phyloP scores from a whole-genome alignment of 1,140 invertebrate species.

The Babylonia areolata region DNA sequence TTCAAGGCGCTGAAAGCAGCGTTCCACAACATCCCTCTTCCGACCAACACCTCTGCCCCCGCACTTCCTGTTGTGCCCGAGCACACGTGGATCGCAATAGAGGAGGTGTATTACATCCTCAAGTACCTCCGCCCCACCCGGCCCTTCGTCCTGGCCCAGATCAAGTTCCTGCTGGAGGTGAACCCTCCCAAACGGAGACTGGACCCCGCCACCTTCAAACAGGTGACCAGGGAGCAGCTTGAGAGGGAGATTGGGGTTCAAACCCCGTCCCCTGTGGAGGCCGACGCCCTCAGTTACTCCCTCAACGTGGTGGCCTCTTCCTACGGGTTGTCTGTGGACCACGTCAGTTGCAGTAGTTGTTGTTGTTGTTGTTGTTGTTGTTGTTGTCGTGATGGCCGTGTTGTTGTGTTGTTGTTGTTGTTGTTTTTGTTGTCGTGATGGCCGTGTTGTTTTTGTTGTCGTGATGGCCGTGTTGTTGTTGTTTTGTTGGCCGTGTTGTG shows the following conservation, averaged over 20 bases:
- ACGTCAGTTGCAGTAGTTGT: neutral
- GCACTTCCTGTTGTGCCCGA: neutral
- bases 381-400: neutral
- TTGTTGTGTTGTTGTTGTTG: neutral
- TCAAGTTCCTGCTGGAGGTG: constrained; percentile 13
- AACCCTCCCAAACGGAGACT: neutral
- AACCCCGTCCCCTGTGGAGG: neutral
- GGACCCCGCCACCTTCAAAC: constrained; percentile 4
- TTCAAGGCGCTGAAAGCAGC: neutral
- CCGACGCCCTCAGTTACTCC: neutral
- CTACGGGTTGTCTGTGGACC: constrained; percentile 7
- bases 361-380: neutral
- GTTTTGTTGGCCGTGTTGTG: neutral
- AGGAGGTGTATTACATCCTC: constrained; percentile 16
- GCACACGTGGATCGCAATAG: neutral
- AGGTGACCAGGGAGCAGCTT: constrained; percentile 26
- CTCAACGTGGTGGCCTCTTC: constrained; percentile 16
- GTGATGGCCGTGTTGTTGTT: neutral
- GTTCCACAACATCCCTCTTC: neutral
- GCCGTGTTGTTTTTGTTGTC: neutral
- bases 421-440: neutral
- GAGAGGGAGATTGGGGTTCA: neutral
- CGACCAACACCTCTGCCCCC: neutral
- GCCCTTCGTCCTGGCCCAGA: neutral
- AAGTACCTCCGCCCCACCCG: neutral